Conservation (phyloP, 92 coral and sea anemone species). For the Porites rus region DNA sequence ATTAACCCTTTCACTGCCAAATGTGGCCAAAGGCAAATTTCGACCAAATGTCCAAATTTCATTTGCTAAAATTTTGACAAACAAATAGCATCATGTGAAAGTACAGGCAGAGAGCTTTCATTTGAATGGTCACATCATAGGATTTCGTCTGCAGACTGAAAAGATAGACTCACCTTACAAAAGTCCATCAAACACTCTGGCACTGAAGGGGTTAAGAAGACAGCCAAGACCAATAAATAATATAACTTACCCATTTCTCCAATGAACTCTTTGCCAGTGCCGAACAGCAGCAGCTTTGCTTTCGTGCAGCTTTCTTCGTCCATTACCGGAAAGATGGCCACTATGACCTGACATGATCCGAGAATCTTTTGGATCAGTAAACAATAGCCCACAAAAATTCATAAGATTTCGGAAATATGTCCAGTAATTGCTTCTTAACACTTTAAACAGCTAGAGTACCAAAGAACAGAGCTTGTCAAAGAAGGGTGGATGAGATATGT, state of each 20-base stretch:
- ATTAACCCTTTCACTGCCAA: too few relatives aligned
- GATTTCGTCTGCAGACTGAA: not conserved
- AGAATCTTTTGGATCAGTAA: not conserved
- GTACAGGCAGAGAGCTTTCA: too few relatives aligned
- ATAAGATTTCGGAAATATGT: not conserved
- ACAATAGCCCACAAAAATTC: not conserved
- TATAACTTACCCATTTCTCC: not conserved
- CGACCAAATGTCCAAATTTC: too few relatives aligned
- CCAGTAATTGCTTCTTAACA: not conserved
- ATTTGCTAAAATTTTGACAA: too few relatives aligned
- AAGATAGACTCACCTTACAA: too few relatives aligned
- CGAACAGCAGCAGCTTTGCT: too few relatives aligned
- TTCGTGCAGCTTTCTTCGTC: not conserved
- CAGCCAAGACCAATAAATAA: not conserved
- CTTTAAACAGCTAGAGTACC: not conserved
- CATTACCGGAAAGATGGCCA: not conserved
- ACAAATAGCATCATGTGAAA: too few relatives aligned
- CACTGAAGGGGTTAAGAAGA: not conserved
- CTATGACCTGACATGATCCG: not conserved
- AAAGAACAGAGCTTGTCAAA: conserved; percentile 1
- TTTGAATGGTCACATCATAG: too few relatives aligned
- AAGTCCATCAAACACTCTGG: too few relatives aligned
- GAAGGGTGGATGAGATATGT: not conserved
- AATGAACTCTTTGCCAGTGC: not conserved
- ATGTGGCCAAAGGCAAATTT: too few relatives aligned